These are phyloP conservation scores for Drosophila mettleri DNA, from an alignment of 2,888 invertebrate genomes.

Conservation along the genomic window DNA sequence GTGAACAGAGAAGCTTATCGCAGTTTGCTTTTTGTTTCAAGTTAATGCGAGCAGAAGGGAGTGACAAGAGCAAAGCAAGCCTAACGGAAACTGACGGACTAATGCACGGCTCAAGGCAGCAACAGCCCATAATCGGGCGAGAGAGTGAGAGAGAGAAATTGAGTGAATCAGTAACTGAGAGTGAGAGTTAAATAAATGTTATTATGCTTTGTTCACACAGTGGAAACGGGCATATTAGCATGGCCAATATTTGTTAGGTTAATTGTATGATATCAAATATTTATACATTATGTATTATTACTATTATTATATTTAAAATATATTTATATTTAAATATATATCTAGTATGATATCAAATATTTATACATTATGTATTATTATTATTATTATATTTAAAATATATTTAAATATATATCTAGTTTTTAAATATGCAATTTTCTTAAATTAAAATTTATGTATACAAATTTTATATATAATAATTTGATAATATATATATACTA, in stretches of 20 bases:
- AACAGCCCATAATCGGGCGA: neutral
- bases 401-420: no score
- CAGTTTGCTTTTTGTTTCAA: conserved; percentile 3
- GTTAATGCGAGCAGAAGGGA: neutral
- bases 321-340: neutral
- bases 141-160: neutral
- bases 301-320: no score
- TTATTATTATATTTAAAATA: no score
- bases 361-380: neutral
- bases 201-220: neutral
- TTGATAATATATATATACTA: no score
- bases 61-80: neutral
- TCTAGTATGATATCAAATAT: neutral
- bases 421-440: no score
- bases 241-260: neutral
- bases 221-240: neutral
- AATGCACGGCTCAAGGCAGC: conserved; percentile 1
- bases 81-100: conserved; percentile 2
- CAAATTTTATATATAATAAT: no score
- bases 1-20: conserved; percentile 7
- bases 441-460: no score
- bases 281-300: no score
- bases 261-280: no score
- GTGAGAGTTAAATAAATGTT: neutral
- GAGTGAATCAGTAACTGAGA: neutral